Conservation (phyloP, 2,113 vertebrate species). For the Dolichotis patagonum region DNA sequence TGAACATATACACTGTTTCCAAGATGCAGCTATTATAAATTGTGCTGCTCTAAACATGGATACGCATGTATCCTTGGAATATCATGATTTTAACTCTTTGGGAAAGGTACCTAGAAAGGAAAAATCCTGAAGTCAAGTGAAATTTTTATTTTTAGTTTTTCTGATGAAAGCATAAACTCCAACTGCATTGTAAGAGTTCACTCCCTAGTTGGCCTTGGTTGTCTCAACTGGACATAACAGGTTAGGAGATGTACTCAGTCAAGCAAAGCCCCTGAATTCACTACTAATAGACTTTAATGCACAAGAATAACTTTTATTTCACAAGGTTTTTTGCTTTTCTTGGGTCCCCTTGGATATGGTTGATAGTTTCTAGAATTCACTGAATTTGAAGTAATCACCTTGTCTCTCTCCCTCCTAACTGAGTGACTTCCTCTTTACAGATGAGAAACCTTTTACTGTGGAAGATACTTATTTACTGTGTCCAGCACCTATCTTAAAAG, state of each 20-base stretch:
- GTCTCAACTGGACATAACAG: not conserved
- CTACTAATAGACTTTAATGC: not conserved
- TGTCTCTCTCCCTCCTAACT: slow-evolving; percentile 22
- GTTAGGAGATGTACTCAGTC: not conserved
- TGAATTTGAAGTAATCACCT: slow-evolving; percentile 3
- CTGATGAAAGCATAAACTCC: not conserved
- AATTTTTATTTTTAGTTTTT: not conserved
- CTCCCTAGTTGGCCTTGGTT: not conserved
- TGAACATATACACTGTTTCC: not conserved
- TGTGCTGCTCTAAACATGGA: not conserved
- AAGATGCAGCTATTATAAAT: not conserved
- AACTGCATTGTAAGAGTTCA: not conserved
- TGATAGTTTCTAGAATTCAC: not conserved
- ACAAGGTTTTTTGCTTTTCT: not conserved
- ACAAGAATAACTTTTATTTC: not conserved
- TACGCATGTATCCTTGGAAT: not conserved
- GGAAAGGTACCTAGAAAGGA: not conserved
- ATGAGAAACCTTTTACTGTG: slow-evolving; percentile 95
- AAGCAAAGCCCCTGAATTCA: not conserved
- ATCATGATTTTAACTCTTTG: not conserved
- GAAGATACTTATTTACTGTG: slow-evolving; percentile 97
- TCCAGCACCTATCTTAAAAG: slow-evolving; percentile 94
- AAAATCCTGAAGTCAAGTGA: not conserved
- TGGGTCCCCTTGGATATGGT: not conserved
- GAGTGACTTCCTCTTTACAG: slow-evolving; percentile 84